These are phyloP conservation scores for Oscheius onirici DNA, from an alignment of 2,888 invertebrate genomes.

Conservation along the genomic window DNA sequence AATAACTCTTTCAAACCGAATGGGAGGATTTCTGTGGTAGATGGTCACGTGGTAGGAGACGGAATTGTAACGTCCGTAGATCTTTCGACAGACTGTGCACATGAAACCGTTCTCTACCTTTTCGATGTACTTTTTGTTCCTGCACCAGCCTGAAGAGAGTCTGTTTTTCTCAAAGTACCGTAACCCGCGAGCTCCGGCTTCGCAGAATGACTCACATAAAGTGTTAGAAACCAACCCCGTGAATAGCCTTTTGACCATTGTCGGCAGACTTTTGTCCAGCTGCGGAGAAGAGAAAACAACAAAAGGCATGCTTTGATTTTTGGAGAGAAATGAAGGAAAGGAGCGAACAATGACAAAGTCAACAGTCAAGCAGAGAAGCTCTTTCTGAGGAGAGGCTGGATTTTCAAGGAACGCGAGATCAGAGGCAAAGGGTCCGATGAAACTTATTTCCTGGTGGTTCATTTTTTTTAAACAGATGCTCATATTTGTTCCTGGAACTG, in stretches of 20 bases:
- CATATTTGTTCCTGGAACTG: too few species aligned
- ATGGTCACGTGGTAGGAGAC: slow-evolving; percentile 72
- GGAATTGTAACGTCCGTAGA: slow-evolving; percentile 70
- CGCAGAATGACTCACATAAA: too few species aligned
- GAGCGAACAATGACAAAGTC: background rate
- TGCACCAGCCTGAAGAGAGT: slow-evolving; percentile 64
- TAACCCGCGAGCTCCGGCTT: too few species aligned
- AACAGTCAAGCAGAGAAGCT: background rate
- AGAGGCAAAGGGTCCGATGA: too few species aligned
- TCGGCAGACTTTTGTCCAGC: slow-evolving; percentile 4
- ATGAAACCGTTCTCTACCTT: slow-evolving; percentile 61
- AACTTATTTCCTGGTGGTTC: too few species aligned
- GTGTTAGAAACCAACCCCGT: background rate
- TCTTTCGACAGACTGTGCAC: slow-evolving; percentile 70
- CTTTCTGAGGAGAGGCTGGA: background rate
- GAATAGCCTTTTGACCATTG: slow-evolving; percentile 18
- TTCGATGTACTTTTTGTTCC: slow-evolving; percentile 71
- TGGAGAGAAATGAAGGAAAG: background rate
- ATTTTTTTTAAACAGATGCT: too few species aligned
- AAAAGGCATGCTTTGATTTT: background rate
- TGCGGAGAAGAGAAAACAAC: background rate
- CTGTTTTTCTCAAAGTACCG: too few species aligned
- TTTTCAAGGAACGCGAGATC: background rate
- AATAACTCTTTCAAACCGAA: slow-evolving; percentile 42
- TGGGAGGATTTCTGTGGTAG: slow-evolving; percentile 72